phyloP scores from a whole-genome alignment of 2,888 invertebrate species.

The Hyposoter didymator region DNA sequence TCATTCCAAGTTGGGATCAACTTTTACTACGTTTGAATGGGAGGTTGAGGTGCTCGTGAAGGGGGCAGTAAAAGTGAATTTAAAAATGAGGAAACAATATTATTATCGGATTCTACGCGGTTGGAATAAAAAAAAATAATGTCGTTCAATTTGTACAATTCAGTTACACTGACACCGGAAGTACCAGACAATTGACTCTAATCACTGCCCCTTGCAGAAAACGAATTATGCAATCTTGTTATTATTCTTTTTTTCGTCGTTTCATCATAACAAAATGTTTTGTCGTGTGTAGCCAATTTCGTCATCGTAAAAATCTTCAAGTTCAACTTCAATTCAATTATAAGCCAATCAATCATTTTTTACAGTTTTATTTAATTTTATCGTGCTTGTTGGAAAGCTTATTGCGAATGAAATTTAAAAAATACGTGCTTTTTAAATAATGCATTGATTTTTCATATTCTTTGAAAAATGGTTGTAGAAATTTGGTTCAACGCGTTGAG shows the following conservation, averaged over 20 bases:
- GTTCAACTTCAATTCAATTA: not conserved
- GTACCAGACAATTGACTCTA: not conserved
- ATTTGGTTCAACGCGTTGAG: not conserved
- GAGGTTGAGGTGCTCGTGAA: not conserved
- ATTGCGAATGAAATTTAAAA: too few relatives aligned
- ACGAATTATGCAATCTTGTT: not conserved
- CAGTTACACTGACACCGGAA: conserved; percentile 2
- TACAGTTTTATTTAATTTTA: not conserved
- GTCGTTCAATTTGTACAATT: not conserved
- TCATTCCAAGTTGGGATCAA: not conserved
- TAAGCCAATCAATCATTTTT: not conserved
- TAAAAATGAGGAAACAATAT: not conserved
- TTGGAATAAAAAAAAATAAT: not conserved
- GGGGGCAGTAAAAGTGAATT: not conserved
- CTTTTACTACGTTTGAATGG: not conserved
- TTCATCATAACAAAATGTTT: conserved; percentile 24
- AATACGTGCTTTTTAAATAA: too few relatives aligned
- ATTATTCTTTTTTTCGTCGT: conserved; percentile 9
- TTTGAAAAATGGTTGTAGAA: not conserved
- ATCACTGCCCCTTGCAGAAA: not conserved
- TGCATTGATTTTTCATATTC: not conserved
- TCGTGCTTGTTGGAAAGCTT: too few relatives aligned
- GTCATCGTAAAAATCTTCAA: not conserved
- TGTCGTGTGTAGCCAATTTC: not conserved
- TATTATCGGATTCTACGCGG: not conserved